These are phyloP conservation scores for Silurus glanis DNA, from an alignment of 2,113 vertebrate genomes.

Conservation along the genomic window DNA sequence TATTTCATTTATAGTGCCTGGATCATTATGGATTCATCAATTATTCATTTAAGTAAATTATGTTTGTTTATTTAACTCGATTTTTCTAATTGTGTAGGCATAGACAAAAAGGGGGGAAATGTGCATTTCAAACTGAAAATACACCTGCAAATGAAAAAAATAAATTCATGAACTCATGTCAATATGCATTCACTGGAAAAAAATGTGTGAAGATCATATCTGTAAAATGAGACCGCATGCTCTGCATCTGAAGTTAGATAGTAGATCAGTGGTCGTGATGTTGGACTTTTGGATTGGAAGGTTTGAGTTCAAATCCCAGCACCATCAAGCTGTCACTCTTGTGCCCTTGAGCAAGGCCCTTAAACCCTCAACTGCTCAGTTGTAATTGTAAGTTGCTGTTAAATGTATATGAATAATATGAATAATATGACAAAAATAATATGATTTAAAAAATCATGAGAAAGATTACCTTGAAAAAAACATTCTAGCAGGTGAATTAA, in stretches of 20 bases:
- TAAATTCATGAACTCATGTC: not conserved
- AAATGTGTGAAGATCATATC: not conserved
- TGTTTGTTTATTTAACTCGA: not conserved
- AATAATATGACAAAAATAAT: not conserved
- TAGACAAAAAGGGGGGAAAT: not conserved
- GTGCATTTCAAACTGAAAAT: not conserved
- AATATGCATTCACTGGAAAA: not conserved
- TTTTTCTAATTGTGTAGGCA: not conserved
- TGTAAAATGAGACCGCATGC: not conserved
- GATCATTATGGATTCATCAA: not conserved
- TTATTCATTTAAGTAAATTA: not conserved
- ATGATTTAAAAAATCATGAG: too few relatives aligned
- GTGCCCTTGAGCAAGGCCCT: too few relatives aligned
- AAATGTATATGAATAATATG: not conserved
- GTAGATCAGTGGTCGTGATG: too few relatives aligned
- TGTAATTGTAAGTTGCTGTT: too few relatives aligned
- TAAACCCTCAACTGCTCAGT: too few relatives aligned
- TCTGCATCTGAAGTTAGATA: not conserved
- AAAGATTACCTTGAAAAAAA: not conserved
- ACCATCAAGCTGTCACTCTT: too few relatives aligned
- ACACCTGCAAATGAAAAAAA: not conserved
- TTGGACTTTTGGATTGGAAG: too few relatives aligned
- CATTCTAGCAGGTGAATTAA: not conserved
- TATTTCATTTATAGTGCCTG: not conserved
- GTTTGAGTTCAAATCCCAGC: too few relatives aligned